Evolutionary conservation across 2,113 vertebrate species (phyloP).

Genomic region (Herpetotheres cachinnans): DNA sequence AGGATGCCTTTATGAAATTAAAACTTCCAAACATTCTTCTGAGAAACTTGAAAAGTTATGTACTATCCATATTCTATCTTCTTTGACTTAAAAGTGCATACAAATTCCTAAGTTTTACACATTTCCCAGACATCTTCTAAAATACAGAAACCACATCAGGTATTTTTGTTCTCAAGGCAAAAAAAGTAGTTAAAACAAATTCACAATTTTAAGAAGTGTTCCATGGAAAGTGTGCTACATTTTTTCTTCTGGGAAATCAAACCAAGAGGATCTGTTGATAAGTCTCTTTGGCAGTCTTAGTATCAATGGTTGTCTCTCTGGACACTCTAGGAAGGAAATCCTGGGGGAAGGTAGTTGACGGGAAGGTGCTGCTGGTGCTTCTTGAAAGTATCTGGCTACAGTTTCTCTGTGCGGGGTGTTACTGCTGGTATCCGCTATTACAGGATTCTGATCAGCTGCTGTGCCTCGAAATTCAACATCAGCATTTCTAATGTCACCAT

Average conservation of each 20-base stretch:
- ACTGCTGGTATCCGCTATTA: neutral
- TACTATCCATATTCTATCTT: conserved; percentile 29
- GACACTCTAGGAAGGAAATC: conserved; percentile 43
- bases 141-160: conserved; percentile 7
- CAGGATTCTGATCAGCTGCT: conserved; percentile 9
- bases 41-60: conserved; percentile 51
- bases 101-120: conserved; percentile 41
- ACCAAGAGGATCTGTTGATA: conserved; percentile 35
- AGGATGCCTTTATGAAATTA: conserved; percentile 64
- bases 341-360: conserved; percentile 34
- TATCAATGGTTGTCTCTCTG: conserved; percentile 51
- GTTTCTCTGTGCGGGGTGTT: neutral
- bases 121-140: conserved; percentile 32
- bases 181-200: neutral
- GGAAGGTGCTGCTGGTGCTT: conserved; percentile 47
- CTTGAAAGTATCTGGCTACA: neutral
- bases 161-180: neutral
- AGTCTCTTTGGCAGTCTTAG: conserved; percentile 71
- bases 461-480: neutral
- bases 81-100: conserved; percentile 66
- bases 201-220: neutral
- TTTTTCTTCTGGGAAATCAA: conserved; percentile 43
- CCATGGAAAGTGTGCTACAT: neutral
- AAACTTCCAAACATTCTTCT: conserved; percentile 33
- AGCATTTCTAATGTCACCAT: neutral